phyloP scores from a whole-genome alignment of 2,888 invertebrate genomes.

The Drosophila mayaguana region DNA sequence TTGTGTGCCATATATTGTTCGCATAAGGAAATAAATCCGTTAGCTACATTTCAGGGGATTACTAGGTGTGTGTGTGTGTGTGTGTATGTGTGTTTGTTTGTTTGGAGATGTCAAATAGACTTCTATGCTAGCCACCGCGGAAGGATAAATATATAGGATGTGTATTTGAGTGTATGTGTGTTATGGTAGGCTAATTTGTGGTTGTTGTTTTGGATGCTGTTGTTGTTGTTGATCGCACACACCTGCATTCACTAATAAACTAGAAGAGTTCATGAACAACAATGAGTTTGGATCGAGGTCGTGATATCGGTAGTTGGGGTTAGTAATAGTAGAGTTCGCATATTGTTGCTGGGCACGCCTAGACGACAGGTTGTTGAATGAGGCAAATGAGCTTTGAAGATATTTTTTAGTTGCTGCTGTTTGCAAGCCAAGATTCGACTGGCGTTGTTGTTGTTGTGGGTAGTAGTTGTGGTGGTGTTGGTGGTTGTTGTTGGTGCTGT shows the following conservation, averaged over 20 bases:
- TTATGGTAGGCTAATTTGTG: slow-evolving; percentile 26
- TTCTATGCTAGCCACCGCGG: slow-evolving; percentile 27
- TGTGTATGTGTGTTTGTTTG: not conserved
- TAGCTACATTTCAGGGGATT: slow-evolving; percentile 20
- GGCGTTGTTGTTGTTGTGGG: slow-evolving; percentile 78
- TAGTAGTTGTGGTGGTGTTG: slow-evolving; percentile 38
- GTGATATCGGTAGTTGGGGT: slow-evolving; percentile 75
- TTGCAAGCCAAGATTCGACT: slow-evolving; percentile 82
- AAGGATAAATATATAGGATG: slow-evolving; percentile 7
- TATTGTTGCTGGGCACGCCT: slow-evolving; percentile 84
- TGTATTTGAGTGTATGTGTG: slow-evolving; percentile 37
- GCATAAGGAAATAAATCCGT: slow-evolving; percentile 8
- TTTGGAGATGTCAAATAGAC: slow-evolving; percentile 21
- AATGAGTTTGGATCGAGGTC: slow-evolving; percentile 84
- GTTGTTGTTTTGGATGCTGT: slow-evolving; percentile 45
- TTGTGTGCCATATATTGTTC: slow-evolving; percentile 32
- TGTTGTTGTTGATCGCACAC: slow-evolving; percentile 77
- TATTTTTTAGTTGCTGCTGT: slow-evolving; percentile 84
- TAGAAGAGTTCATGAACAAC: slow-evolving; percentile 84
- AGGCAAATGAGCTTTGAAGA: slow-evolving; percentile 84
- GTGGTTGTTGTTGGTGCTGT: slow-evolving; percentile 57
- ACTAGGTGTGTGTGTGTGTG: slow-evolving; percentile 19
- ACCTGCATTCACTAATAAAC: slow-evolving; percentile 85
- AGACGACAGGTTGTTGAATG: slow-evolving; percentile 71
- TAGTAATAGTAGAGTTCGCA: slow-evolving; percentile 78